Base-by-base conservation (phyloP, 2,113 vertebrate genomes). In the Sterna hirundo region DNA sequence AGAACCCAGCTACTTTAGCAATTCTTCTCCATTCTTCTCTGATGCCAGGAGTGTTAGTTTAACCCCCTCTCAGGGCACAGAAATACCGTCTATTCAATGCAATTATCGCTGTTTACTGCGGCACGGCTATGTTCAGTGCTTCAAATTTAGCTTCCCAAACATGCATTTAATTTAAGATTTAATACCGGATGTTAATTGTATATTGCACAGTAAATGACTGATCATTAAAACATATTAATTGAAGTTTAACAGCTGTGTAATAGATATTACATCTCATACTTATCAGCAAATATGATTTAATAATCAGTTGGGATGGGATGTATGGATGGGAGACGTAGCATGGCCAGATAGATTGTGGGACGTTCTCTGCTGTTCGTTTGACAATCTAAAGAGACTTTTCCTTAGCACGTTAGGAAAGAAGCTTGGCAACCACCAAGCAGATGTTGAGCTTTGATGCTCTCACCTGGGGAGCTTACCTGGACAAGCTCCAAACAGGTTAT, bases 211-310 rank as follows among this genome's bases (percentile, higher is more conserved):
- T 89, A 94, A 97, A 96, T 5, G 86, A 89, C 86, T 93, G 91
- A 95, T 96, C 95, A 94, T 97, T 96, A 96, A 96, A 96, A 96
- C 92, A 68, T 96, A 97, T 94, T 97, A 97, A 96, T 95, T 96
- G 95, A 91, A 64, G 95, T 94, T 96, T 96, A 96, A 94, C 97
- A 97, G 93, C 95, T 96, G 92, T 94, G 93, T 96, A 96, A 96
- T 95, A 96, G 95, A 96, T 92, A 96, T 82, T 94, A 96, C 94
- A 94, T 94, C 96, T 93, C 88, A 55, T 72, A 94, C 90, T 95
- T 95, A 96, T 91, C 97, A 97, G 88, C 79, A 93, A 83, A 90
- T 97, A 95, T 91, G 95, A 97, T 95, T 96, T 97, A 96, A 97
- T 94, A 96, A 97, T 91, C 77, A 40, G 90, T 89, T 96, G 46